These are phyloP conservation scores for Heliconius hortense DNA, from an alignment of 2,888 invertebrate species.

Conservation along the genomic window DNA sequence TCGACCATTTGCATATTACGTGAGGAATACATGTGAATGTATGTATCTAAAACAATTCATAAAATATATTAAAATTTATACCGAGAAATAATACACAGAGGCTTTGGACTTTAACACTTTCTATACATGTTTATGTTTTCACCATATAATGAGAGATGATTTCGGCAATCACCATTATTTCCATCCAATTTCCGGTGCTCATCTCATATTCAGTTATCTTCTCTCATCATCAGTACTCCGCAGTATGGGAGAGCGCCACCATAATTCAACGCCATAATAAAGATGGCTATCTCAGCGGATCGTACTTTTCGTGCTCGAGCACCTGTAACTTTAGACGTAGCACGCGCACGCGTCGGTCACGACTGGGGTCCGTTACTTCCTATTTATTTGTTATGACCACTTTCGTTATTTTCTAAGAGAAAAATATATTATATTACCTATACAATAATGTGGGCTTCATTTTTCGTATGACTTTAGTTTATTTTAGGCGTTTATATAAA, in stretches of 20 bases:
- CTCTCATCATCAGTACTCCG: conserved; percentile 24
- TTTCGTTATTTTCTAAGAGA: conserved; percentile 41
- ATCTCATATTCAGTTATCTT: conserved; percentile 31
- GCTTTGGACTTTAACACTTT: background rate
- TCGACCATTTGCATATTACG: background rate
- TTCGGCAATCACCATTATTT: conserved; percentile 24
- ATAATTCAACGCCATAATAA: conserved; percentile 47
- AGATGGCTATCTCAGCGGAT: conserved; percentile 52
- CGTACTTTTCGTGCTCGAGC: conserved; percentile 56
- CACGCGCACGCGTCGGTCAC: conserved; percentile 57
- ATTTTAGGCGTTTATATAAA: too few species aligned
- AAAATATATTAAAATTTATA: conserved; percentile 1
- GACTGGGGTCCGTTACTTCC: conserved; percentile 50
- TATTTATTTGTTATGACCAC: conserved; percentile 46
- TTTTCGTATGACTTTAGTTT: background rate
- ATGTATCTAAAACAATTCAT: background rate
- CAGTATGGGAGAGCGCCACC: conserved; percentile 27
- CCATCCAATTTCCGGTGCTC: conserved; percentile 27
- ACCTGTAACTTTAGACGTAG: conserved; percentile 61
- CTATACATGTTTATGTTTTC: background rate
- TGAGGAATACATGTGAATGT: background rate
- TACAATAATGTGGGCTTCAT: background rate
- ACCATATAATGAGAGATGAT: conserved; percentile 11
- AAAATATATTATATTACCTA: background rate
- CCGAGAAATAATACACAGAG: background rate